These are phyloP conservation scores for Physocephala rufipes DNA, from an alignment of 2,888 invertebrate genomes.

Conservation along the genomic window DNA sequence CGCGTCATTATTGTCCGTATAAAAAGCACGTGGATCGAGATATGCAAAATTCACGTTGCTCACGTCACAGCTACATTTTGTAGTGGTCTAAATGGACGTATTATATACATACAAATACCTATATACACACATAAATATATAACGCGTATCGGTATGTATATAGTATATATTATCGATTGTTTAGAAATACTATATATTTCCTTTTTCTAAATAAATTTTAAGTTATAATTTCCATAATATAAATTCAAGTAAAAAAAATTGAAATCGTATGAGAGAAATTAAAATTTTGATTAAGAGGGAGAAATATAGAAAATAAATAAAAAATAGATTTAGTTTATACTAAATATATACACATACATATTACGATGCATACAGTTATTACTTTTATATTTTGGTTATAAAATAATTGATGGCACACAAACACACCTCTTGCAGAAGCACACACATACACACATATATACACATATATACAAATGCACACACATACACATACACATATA, in stretches of 20 bases:
- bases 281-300: background rate
- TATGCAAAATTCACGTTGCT: no score
- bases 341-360: background rate
- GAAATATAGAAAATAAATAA: conserved; percentile 20
- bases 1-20: conserved; percentile 23
- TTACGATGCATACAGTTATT: conserved; percentile 20
- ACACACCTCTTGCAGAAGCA: background rate
- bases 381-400: conserved; percentile 19
- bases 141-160: no score
- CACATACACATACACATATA: no score
- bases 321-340: conserved; percentile 19
- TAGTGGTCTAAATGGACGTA: background rate
- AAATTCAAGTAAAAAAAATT: conserved; percentile 19
- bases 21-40: no score
- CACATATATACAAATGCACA: background rate
- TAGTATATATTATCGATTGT: conserved; percentile 16
- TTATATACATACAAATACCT: conserved; percentile 10
- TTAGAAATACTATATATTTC: conserved; percentile 22
- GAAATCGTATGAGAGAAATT: conserved; percentile 9
- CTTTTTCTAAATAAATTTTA: conserved; percentile 34
- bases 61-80: background rate
- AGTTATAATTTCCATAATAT: conserved; percentile 29
- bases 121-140: conserved; percentile 11
- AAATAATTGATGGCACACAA: background rate
- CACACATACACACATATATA: background rate